A percentile compares a stretch with the other conserved stretches of the same genome.
These are phyloP conservation scores for Sandelia bainsii DNA, from an alignment of 2,797 vertebrate genomes.

Conservation along the genomic window DNA sequence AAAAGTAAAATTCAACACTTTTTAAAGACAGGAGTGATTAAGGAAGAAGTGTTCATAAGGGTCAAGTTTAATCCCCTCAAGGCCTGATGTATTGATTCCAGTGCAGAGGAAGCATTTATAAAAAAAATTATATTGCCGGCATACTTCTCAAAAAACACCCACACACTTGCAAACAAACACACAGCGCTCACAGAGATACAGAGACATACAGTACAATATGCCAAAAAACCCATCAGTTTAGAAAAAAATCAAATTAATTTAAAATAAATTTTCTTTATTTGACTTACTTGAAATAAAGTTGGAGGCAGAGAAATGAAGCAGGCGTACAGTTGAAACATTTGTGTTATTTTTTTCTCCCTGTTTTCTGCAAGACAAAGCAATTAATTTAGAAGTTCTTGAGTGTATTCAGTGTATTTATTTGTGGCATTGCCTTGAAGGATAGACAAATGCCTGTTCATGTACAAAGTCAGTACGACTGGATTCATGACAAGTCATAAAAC, in stretches of 20 bases:
- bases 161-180: conserved; percentile 67
- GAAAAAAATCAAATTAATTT: conserved; percentile 8
- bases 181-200: conserved; percentile 24
- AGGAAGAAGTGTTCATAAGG: conserved; percentile 66
- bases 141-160: conserved; percentile 70
- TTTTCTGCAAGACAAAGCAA: not conserved
- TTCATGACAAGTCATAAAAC: not conserved
- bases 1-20: conserved; percentile 29
- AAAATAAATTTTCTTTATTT: conserved; percentile 27
- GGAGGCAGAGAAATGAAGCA: conserved; percentile 2
- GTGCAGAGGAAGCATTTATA: conserved; percentile 78
- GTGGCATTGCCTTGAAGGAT: not conserved
- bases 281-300: conserved; percentile 29
- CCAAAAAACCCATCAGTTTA: conserved; percentile 4
- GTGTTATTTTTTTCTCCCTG: conserved; percentile 1
- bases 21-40: conserved; percentile 63
- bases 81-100: conserved; percentile 71
- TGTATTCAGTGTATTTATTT: not conserved
- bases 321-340: conserved; percentile 6
- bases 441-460: not conserved
- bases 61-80: conserved; percentile 63
- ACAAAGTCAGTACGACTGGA: not conserved
- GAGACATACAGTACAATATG: not conserved
- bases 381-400: not conserved
- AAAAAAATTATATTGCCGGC: conserved; percentile 62